Evolutionary conservation across 2,113 vertebrate species (phyloP).

Genomic region (Numida meleagris): DNA sequence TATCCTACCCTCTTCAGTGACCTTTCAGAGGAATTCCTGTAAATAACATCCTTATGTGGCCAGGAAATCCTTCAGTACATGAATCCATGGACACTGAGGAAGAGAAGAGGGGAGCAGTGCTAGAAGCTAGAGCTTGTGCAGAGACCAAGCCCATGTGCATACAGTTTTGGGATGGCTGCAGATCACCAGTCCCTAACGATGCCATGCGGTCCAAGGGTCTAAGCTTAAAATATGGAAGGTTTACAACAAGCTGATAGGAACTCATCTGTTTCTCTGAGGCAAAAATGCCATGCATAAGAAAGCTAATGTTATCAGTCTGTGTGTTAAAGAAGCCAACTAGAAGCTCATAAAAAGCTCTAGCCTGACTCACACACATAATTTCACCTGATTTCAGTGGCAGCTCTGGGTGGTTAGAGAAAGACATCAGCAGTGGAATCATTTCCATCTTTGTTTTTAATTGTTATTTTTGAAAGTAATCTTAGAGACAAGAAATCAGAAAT

Average conservation of each 20-base stretch:
- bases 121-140: background rate
- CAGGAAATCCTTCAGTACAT: background rate
- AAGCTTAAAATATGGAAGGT: background rate
- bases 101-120: background rate
- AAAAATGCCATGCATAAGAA: background rate
- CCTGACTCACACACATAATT: background rate
- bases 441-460: background rate
- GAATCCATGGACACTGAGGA: background rate
- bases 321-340: background rate
- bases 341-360: background rate
- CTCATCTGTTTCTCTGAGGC: background rate
- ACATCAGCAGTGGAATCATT: background rate
- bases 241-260: background rate
- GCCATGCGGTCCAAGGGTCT: background rate
- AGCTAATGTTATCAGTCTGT: background rate
- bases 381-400: background rate
- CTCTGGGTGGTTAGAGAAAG: background rate
- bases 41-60: background rate
- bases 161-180: background rate
- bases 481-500: background rate
- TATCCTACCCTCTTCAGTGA: background rate
- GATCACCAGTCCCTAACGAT: background rate
- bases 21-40: background rate
- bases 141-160: background rate
- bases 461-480: background rate